Evolutionary conservation across 2,888 invertebrate species (phyloP).

Genomic region (Synanthedon tipuliformis): DNA sequence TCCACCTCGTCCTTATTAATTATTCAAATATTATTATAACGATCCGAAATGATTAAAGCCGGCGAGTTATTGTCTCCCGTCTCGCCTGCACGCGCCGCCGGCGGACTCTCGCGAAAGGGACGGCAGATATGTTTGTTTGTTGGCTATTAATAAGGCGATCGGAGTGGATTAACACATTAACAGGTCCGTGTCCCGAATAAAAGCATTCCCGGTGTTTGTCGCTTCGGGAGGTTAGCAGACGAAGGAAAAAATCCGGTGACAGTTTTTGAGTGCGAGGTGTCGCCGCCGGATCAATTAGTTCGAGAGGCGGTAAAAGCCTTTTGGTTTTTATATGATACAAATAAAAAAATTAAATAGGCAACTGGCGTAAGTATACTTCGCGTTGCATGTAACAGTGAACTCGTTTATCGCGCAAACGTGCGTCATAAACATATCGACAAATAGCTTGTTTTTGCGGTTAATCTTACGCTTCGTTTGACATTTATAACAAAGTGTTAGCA

Average conservation of each 20-base stretch:
- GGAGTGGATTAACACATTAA: conserved; percentile 66
- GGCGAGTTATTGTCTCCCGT: conserved; percentile 2
- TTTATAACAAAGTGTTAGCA: no score
- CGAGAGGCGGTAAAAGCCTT: no score
- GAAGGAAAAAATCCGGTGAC: conserved; percentile 32
- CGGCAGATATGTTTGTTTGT: conserved; percentile 29
- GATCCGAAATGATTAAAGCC: conserved; percentile 1
- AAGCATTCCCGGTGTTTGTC: conserved; percentile 56
- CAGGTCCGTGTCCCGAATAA: conserved; percentile 47
- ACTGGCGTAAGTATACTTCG: no score
- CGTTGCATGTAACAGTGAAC: no score
- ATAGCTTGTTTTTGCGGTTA: no score
- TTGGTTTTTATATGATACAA: no score
- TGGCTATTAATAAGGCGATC: conserved; percentile 55
- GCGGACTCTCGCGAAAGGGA: conserved; percentile 16
- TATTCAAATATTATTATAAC: conserved; percentile 21
- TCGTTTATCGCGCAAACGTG: no score
- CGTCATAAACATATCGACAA: no score
- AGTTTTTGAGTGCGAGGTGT: conserved; percentile 7
- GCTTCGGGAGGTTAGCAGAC: conserved; percentile 6
- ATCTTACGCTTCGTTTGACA: no score
- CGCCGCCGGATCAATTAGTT: conserved; percentile 27
- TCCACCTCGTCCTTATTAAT: conserved; percentile 17
- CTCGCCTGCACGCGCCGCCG: conserved; percentile 7
- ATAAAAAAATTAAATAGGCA: no score